Evolutionary conservation across 2,113 vertebrate genomes (phyloP), one percentile per base, ranked within the genome.

Genomic region (Onychostoma macrolepis): DNA sequence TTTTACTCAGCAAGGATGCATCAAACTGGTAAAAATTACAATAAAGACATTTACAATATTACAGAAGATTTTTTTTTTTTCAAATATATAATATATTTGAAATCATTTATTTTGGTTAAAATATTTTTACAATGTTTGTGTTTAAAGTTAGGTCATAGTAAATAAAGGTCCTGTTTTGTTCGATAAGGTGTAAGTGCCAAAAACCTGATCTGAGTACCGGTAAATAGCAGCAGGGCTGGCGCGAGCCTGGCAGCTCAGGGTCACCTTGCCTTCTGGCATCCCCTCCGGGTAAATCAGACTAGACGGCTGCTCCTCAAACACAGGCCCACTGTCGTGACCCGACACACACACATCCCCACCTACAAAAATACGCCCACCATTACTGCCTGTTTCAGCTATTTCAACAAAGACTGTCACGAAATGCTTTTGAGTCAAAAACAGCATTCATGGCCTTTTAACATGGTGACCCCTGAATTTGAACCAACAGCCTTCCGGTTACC

Each of bases 271-370:
- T 67, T 99, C 97, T 0, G 91, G 94, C 9, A 97, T 95, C 9
- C 97, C 97, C 86, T 99, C 98, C 0, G 98, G 97, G 92, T 97
- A 99, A 53, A 99, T 94, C 1, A 96, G 90, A 87, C 96, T 94
- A 28, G 91, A 94, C 0, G 98, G 98, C 89, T 99, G 97, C 90
- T 99, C 97, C 86, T 99, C 97, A 88, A 99, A 99, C 87, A 98
- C 93, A 0, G 98, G 98, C 41, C 98, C 98, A 0, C 97, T 97
- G 93, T 93, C 96, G 13, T 95, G 94, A 87, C 95, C 94, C 0
- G 91, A 92, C 65, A 96, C 94, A 88, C 95, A 95, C 89, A 95
- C 94, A 11, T 95, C 94, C 76, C 95, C 93, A 72, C 92, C 95
- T 91, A 93, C 58, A 43, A 28, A 86, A 78, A 53, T 30, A 1